Evolutionary conservation across 2,888 invertebrate species (phyloP).

Genomic region (Pollenia griseotomentosa): DNA sequence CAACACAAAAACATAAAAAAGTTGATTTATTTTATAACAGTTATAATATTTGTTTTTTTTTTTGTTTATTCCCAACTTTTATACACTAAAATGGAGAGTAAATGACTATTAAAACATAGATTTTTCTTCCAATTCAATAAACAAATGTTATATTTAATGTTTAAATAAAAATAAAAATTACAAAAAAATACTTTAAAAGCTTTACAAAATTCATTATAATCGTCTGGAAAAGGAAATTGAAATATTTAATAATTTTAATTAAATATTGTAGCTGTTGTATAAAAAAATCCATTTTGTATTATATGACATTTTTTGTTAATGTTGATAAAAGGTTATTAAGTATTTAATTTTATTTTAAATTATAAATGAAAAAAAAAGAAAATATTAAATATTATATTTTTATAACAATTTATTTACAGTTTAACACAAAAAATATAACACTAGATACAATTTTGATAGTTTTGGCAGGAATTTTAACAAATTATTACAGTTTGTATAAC

Average conservation of each 20-base stretch:
- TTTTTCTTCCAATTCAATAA: slow-evolving; percentile 69
- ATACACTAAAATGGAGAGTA: not conserved
- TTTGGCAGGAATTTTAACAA: not conserved
- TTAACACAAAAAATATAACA: not conserved
- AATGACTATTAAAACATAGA: slow-evolving; percentile 60
- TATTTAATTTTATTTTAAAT: slow-evolving; percentile 7
- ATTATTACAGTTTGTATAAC: not conserved
- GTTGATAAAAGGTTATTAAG: not conserved
- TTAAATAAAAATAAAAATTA: slow-evolving; percentile 31
- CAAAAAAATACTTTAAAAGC: slow-evolving; percentile 35
- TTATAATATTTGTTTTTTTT: not conserved
- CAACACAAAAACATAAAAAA: slow-evolving; percentile 55
- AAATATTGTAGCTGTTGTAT: slow-evolving; percentile 3
- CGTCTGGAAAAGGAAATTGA: slow-evolving; percentile 61
- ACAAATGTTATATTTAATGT: slow-evolving; percentile 55
- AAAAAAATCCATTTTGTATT: slow-evolving; percentile 14
- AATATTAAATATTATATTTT: no score
- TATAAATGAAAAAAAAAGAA: not conserved
- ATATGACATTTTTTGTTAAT: slow-evolving; percentile 45
- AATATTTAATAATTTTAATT: slow-evolving; percentile 59
- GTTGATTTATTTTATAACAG: slow-evolving; percentile 43
- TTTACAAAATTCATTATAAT: slow-evolving; percentile 46
- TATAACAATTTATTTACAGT: no score
- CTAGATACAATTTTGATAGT: no score
- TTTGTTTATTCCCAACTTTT: not conserved